Conservation (phyloP, 2,113 vertebrate genomes). For the Porphyrio hochstetteri region DNA sequence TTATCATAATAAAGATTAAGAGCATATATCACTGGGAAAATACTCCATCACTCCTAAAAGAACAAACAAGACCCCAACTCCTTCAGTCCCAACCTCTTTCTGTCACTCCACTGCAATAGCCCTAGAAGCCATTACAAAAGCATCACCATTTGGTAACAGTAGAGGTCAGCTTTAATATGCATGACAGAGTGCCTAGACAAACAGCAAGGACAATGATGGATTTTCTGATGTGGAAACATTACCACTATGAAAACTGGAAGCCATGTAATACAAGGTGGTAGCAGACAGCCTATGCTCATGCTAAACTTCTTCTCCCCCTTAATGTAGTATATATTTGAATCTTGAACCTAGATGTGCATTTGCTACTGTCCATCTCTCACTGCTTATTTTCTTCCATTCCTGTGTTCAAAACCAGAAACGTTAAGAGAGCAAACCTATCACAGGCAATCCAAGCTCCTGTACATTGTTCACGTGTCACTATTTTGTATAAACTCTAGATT, state of each 20-base stretch:
- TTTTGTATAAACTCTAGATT: neutral
- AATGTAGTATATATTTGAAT: neutral
- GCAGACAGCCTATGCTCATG: neutral
- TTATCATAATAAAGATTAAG: neutral
- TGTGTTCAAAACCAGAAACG: neutral
- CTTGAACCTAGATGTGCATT: neutral
- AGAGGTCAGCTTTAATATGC: neutral
- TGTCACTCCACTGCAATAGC: neutral
- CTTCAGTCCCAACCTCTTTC: neutral
- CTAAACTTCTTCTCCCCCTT: neutral
- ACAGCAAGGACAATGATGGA: neutral
- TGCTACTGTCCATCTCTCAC: neutral
- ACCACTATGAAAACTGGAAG: neutral
- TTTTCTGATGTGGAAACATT: neutral
- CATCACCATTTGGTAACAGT: neutral
- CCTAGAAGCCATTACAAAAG: neutral
- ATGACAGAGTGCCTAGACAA: neutral
- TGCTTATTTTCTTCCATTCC: neutral
- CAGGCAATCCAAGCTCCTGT: neutral
- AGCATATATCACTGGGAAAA: neutral
- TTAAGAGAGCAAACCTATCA: neutral
- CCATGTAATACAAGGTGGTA: neutral
- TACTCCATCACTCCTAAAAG: neutral
- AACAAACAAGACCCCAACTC: neutral
- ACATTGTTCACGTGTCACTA: neutral